Evolutionary conservation across 2,797 vertebrate species (phyloP).

Genomic region (Etheostoma nigrum): DNA sequence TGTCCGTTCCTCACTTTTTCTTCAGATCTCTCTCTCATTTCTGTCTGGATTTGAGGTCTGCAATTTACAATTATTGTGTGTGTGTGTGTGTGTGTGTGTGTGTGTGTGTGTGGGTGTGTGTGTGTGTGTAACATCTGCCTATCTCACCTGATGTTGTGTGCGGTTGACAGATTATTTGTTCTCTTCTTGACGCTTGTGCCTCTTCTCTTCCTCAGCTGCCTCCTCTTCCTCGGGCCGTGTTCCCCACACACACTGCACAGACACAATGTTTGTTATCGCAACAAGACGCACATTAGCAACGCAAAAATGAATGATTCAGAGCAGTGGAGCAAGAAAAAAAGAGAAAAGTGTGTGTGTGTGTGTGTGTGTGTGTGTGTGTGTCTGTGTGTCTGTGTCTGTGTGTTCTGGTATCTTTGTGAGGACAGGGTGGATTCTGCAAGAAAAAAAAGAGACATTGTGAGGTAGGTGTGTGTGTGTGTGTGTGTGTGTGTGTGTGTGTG

Average conservation of each 20-base stretch:
- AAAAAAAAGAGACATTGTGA: no score
- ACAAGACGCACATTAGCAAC: slow-evolving; percentile 18
- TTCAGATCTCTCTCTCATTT: no score
- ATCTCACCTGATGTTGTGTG: slow-evolving; percentile 34
- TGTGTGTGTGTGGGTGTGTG: not conserved
- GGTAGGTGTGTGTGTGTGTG: not conserved
- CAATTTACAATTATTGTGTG: no score
- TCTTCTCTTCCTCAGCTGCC: slow-evolving; percentile 56
- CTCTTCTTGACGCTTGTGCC: slow-evolving; percentile 29
- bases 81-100: not conserved
- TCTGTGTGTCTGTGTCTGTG: no score
- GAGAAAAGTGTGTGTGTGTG: not conserved
- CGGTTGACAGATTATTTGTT: slow-evolving; percentile 20
- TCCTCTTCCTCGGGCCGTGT: slow-evolving; percentile 45
- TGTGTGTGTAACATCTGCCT: not conserved
- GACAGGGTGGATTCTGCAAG: no score
- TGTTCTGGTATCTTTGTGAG: no score
- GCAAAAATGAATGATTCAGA: slow-evolving; percentile 34
- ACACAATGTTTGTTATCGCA: slow-evolving; percentile 21
- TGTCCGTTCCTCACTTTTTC: no score
- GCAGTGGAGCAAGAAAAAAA: slow-evolving; percentile 12
- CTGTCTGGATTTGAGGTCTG: no score
- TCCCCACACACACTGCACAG: not conserved
- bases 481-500: not conserved
- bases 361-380: no score